Conservation (phyloP, 2,113 vertebrate species). For the Spermophilus dauricus region DNA sequence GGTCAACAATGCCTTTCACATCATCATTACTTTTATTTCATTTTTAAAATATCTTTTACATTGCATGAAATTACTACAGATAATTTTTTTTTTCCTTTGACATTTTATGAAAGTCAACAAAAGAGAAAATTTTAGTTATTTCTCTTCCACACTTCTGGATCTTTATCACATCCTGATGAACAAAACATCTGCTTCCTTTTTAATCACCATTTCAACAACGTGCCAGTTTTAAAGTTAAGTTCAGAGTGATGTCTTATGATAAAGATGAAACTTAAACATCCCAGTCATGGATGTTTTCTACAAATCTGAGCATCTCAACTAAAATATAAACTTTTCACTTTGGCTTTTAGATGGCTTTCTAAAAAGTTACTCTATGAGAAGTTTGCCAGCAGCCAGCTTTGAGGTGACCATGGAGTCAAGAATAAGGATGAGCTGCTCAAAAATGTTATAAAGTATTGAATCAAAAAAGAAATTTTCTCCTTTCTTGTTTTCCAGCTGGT, state of each 20-base stretch:
- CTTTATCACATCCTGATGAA: neutral
- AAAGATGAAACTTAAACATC: neutral
- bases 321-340: conserved; percentile 50
- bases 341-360: conserved; percentile 51
- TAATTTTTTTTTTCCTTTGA: neutral
- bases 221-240: conserved; percentile 9
- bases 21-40: conserved; percentile 21
- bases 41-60: neutral
- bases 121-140: neutral
- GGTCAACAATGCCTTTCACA: neutral
- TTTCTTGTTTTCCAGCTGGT: conserved; percentile 70
- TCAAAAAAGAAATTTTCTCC: conserved; percentile 42
- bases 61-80: neutral
- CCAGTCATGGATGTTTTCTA: neutral
- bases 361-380: conserved; percentile 54
- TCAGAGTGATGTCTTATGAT: neutral
- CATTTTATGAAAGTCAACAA: neutral
- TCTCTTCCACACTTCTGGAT: neutral
- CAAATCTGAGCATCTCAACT: conserved; percentile 9
- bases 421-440: conserved; percentile 48
- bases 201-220: neutral
- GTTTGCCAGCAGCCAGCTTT: conserved; percentile 50
- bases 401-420: conserved; percentile 55
- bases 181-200: conserved; percentile 7
- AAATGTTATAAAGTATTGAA: conserved; percentile 53